Evolutionary conservation across 2,888 invertebrate genomes (phyloP).

Genomic region (Idaea aversata): DNA sequence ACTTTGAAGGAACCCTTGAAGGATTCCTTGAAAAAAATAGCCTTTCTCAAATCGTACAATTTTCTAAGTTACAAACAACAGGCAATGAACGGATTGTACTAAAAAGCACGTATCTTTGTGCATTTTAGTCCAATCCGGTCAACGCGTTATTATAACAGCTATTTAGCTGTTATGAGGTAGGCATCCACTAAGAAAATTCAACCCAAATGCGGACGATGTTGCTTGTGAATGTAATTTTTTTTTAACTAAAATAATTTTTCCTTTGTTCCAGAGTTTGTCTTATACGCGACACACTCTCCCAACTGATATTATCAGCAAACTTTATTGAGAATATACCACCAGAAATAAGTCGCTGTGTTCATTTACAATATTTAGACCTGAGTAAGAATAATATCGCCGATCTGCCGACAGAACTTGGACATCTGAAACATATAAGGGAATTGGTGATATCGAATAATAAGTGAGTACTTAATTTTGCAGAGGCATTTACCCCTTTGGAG

Average conservation of each 20-base stretch:
- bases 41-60: no score
- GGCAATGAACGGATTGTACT: no score
- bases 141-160: no score
- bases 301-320: constrained; percentile 87
- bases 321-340: constrained; percentile 82
- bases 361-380: constrained; percentile 86
- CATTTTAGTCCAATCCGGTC: no score
- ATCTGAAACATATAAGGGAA: constrained; percentile 85
- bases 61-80: no score
- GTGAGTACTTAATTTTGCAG: constrained; percentile 80
- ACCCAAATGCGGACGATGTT: no score
- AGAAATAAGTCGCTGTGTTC: constrained; percentile 81
- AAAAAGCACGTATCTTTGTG: no score
- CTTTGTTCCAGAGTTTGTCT: constrained; percentile 63
- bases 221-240: not conserved
- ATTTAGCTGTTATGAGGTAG: no score
- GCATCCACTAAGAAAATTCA: no score
- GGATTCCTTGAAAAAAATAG: no score
- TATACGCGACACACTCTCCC: constrained; percentile 78
- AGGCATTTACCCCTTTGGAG: not conserved
- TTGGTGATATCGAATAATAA: constrained; percentile 90
- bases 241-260: not conserved
- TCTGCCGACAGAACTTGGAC: constrained; percentile 82
- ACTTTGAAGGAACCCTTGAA: no score
- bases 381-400: constrained; percentile 85